Evolutionary conservation across 2,888 invertebrate species (phyloP).

Genomic region (Sphaeridia pumilis): DNA sequence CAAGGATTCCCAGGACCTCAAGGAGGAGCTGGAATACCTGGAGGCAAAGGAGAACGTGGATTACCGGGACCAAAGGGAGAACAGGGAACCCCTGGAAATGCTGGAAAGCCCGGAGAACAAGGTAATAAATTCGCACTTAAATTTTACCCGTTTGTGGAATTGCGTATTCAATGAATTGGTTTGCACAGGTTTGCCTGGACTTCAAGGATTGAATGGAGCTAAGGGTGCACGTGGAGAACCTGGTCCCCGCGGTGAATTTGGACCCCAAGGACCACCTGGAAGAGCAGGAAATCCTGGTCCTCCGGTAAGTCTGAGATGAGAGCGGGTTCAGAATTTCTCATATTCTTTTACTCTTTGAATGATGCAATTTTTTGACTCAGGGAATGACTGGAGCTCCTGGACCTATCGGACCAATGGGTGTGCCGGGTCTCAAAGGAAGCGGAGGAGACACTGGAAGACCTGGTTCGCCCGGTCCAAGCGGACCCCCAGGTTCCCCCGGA

Average conservation of each 20-base stretch:
- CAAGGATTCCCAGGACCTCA: constrained; percentile 50
- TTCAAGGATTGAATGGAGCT: constrained; percentile 51
- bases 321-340: no score
- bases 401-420: constrained; percentile 55
- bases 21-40: constrained; percentile 52
- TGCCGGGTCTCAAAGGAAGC: constrained; percentile 56
- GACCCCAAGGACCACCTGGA: constrained; percentile 63
- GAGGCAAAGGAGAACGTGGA: constrained; percentile 62
- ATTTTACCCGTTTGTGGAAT: background rate
- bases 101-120: constrained; percentile 52
- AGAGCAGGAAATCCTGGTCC: constrained; percentile 62
- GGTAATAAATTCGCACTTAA: no score
- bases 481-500: constrained; percentile 59
- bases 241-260: constrained; percentile 62
- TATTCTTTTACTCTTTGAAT: no score
- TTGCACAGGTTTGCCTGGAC: constrained; percentile 48
- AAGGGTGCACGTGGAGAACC: constrained; percentile 65
- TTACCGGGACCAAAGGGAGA: constrained; percentile 58
- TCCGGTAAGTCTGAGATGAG: no score
- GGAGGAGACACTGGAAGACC: constrained; percentile 57
- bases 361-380: constrained; percentile 40
- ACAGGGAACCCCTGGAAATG: constrained; percentile 53
- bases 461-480: constrained; percentile 53
- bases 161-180: background rate
- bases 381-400: constrained; percentile 60